phyloP scores from a whole-genome alignment of 2,888 invertebrate genomes.

The Plemyria rubiginata region DNA sequence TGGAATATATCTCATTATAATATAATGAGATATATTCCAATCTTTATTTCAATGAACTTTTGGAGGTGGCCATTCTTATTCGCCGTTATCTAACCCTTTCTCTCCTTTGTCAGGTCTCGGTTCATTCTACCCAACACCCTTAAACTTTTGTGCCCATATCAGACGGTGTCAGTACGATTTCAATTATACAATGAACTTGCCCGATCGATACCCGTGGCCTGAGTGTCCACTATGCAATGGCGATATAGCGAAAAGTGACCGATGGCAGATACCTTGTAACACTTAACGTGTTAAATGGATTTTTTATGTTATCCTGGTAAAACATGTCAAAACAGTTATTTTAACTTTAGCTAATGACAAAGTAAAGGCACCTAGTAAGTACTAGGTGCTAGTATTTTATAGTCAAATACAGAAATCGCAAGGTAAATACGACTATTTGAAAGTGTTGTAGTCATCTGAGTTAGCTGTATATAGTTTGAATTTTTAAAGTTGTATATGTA shows the following conservation, averaged over 20 bases:
- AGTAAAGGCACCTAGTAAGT: too few relatives aligned
- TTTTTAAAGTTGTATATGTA: neutral
- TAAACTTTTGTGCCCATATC: slow-evolving; percentile 4
- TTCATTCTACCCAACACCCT: slow-evolving; percentile 13
- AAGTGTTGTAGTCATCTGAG: neutral
- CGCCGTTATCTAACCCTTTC: neutral
- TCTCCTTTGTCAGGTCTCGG: slow-evolving; percentile 10
- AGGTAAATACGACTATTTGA: neutral
- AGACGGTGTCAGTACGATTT: slow-evolving; percentile 11
- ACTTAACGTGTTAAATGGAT: slow-evolving; percentile 11
- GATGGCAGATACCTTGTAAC: slow-evolving; percentile 13
- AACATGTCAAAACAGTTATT: too few relatives aligned
- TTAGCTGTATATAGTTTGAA: neutral
- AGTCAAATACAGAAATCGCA: too few relatives aligned
- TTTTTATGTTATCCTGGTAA: slow-evolving; percentile 6
- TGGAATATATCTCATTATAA: too few relatives aligned
- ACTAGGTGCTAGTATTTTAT: too few relatives aligned
- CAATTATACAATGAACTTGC: slow-evolving; percentile 10
- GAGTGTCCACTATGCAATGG: neutral
- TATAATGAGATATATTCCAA: too few relatives aligned
- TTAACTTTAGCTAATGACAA: too few relatives aligned
- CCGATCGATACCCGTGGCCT: slow-evolving; percentile 17
- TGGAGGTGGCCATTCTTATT: neutral
- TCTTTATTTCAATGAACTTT: neutral
- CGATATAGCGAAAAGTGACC: neutral